These are phyloP conservation scores for Mugil cephalus DNA, from an alignment of 2,113 vertebrate genomes.

Conservation along the genomic window DNA sequence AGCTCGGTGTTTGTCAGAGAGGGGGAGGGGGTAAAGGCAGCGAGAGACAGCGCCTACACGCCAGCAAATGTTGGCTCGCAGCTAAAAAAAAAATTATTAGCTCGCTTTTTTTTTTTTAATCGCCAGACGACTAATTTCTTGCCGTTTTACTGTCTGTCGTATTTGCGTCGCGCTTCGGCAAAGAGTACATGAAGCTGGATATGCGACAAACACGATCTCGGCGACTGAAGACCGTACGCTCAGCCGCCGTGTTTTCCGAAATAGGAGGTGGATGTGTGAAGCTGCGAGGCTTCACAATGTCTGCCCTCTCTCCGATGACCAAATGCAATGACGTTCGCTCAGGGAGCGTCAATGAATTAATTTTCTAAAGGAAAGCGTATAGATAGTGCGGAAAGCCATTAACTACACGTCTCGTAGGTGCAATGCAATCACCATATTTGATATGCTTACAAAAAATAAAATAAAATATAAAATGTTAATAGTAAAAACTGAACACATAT, in stretches of 20 bases:
- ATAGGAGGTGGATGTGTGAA: conserved; percentile 51
- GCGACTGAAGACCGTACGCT: conserved; percentile 38
- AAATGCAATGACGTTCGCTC: conserved; percentile 49
- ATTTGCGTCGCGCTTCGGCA: conserved; percentile 41
- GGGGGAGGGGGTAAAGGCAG: conserved; percentile 75
- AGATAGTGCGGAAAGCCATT: background rate
- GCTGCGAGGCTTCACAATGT: conserved; percentile 52
- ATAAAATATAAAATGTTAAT: no score
- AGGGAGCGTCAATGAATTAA: conserved; percentile 69
- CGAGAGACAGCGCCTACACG: conserved; percentile 60
- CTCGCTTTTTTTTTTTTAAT: conserved; percentile 42
- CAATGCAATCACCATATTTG: background rate
- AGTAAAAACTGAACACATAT: no score
- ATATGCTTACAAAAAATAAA: background rate
- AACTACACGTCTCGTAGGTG: background rate
- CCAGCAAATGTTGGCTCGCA: conserved; percentile 19
- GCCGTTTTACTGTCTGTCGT: conserved; percentile 19
- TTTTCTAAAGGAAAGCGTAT: background rate
- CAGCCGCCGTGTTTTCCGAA: conserved; percentile 48
- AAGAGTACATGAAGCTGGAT: conserved; percentile 21
- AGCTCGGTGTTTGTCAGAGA: conserved; percentile 70
- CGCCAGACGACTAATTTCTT: conserved; percentile 8
- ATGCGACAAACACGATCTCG: conserved; percentile 36
- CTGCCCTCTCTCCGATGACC: conserved; percentile 17
- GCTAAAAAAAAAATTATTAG: conserved; percentile 27